phyloP scores from a whole-genome alignment of 2,797 vertebrate genomes.

The Sebastes oblongus region DNA sequence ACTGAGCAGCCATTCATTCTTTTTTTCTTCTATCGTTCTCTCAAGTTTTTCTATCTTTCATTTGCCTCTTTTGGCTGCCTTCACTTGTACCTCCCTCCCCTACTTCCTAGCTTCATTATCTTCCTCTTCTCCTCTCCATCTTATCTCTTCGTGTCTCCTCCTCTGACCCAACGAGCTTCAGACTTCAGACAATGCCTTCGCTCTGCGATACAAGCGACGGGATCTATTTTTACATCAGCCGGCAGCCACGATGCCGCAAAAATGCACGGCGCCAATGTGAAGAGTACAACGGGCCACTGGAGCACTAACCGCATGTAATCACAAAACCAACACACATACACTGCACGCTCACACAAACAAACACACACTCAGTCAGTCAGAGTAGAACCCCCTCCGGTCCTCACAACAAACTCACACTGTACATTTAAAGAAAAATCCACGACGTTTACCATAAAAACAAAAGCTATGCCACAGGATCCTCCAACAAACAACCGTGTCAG shows the following conservation, averaged over 20 bases:
- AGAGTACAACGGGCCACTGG: constrained; percentile 9
- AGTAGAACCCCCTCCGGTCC: not conserved
- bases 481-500: not conserved
- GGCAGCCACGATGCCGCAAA: constrained; percentile 4
- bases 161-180: not conserved
- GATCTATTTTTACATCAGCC: constrained; percentile 40
- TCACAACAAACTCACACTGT: not conserved
- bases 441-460: not conserved
- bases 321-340: constrained; percentile 12
- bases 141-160: not conserved
- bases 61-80: not conserved
- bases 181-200: constrained; percentile 5
- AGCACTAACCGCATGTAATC: constrained; percentile 21
- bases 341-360: not conserved
- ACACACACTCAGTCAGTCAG: not conserved
- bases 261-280: constrained; percentile 20
- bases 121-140: not conserved
- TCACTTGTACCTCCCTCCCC: not conserved
- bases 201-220: not conserved
- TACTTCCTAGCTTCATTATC: not conserved
- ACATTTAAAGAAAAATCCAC: not conserved
- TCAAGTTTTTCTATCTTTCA: not conserved
- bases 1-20: constrained; percentile 6
- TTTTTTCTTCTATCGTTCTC: not conserved
- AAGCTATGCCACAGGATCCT: not conserved